These are phyloP conservation scores for Trichonephila clavipes DNA, from an alignment of 1,140 invertebrate genomes.

Conservation along the genomic window DNA sequence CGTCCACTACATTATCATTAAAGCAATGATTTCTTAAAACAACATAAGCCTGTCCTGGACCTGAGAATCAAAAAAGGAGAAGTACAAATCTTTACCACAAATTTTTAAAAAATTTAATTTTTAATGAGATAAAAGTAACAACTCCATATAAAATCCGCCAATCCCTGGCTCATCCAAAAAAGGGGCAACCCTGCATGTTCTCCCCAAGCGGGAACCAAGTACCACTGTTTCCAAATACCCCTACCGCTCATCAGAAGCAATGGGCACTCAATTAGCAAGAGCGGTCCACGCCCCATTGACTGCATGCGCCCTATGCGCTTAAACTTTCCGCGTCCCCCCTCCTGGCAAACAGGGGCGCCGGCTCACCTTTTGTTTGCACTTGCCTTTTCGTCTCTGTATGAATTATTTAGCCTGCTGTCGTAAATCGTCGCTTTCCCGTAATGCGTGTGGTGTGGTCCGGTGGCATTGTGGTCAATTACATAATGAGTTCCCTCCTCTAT, in stretches of 20 bases:
- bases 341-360: slow-evolving; percentile 59
- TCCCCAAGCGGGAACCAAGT: slow-evolving; percentile 17
- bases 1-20: too few relatives aligned
- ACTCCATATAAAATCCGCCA: not conserved
- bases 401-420: slow-evolving; percentile 58
- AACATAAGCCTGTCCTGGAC: too few relatives aligned
- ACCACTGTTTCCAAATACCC: slow-evolving; percentile 42
- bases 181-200: not conserved
- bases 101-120: not conserved
- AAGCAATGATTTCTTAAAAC: too few relatives aligned
- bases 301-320: slow-evolving; percentile 24
- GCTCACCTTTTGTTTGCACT: slow-evolving; percentile 67
- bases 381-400: slow-evolving; percentile 18
- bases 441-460: not conserved
- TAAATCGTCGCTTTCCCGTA: slow-evolving; percentile 42
- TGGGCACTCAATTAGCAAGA: slow-evolving; percentile 68
- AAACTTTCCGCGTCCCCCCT: not conserved
- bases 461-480: slow-evolving; percentile 56
- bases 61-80: too few relatives aligned
- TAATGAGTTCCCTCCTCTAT: slow-evolving; percentile 51
- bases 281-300: slow-evolving; percentile 53
- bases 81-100: too few relatives aligned
- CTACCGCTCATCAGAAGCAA: slow-evolving; percentile 46
- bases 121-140: not conserved
- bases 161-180: not conserved